Conservation (phyloP, 2,797 vertebrate genomes). For the Protosalanx chinensis region DNA sequence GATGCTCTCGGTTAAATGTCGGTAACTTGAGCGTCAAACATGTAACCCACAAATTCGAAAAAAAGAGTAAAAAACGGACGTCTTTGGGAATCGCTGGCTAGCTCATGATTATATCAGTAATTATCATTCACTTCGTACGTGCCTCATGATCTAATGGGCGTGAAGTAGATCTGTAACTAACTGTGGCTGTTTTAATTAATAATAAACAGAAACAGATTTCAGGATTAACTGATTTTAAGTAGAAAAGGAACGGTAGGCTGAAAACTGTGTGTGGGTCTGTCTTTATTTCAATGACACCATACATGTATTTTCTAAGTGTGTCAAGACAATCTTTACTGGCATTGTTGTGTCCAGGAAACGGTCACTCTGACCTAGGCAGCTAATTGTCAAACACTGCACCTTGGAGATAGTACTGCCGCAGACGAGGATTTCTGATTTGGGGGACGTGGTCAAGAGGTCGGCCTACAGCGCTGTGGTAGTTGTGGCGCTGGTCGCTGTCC, state of each 20-base stretch:
- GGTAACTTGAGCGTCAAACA: no score
- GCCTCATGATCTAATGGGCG: not conserved
- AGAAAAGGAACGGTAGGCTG: no score
- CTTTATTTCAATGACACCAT: not conserved
- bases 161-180: conserved; percentile 2
- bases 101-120: not conserved
- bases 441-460: conserved; percentile 67
- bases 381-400: conserved; percentile 53
- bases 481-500: conserved; percentile 18
- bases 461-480: conserved; percentile 31
- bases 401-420: conserved; percentile 78
- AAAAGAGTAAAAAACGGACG: no score
- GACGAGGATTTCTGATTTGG: conserved; percentile 76
- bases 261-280: not conserved
- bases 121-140: not conserved
- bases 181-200: not conserved
- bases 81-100: no score
- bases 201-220: not conserved
- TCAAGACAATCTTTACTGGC: not conserved
- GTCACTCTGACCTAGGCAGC: not conserved
- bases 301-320: not conserved
- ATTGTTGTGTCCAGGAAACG: not conserved
- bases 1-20: no score
- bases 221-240: not conserved
- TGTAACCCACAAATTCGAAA: no score